Evolutionary conservation across 2,888 invertebrate species (phyloP).

Genomic region (Venusia cambrica): DNA sequence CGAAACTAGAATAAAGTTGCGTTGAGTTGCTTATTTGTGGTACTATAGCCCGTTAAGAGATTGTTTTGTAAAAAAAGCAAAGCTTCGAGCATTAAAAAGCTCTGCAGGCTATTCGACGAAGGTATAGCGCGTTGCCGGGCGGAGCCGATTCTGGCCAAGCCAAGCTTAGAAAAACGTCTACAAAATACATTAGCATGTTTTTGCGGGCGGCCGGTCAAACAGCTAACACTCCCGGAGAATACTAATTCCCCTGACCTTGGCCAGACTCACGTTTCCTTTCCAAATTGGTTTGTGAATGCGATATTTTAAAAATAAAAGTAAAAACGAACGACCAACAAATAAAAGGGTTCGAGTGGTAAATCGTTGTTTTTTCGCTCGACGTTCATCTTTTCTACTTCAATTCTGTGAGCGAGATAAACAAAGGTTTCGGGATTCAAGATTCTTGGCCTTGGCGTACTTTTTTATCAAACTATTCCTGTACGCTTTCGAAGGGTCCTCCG

Average conservation of each 20-base stretch:
- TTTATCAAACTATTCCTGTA: no score
- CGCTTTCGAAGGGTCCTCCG: no score
- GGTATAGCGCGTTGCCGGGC: constrained; percentile 11
- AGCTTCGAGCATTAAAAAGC: neutral
- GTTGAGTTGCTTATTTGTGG: no score
- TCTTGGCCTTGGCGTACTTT: constrained; percentile 30
- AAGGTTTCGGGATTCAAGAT: constrained; percentile 38
- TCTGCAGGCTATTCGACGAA: constrained; percentile 6
- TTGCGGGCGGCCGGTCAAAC: constrained; percentile 73
- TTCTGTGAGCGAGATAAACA: constrained; percentile 45
- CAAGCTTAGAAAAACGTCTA: constrained; percentile 64
- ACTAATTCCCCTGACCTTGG: constrained; percentile 77
- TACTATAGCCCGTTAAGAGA: no score
- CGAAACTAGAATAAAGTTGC: no score
- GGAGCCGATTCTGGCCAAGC: constrained; percentile 63
- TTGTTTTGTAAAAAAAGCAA: no score
- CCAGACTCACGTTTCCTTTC: constrained; percentile 79
- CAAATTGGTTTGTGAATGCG: constrained; percentile 78
- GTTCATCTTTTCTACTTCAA: constrained; percentile 57
- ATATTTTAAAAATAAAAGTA: constrained; percentile 79
- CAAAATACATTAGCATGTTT: constrained; percentile 71
- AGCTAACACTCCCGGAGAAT: constrained; percentile 70
- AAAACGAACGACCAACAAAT: constrained; percentile 67
- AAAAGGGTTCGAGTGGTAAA: constrained; percentile 68
- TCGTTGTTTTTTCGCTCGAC: constrained; percentile 65